A percentile compares a stretch with the other conserved stretches of the same genome.
phyloP scores from a whole-genome alignment of 2,888 invertebrate species.

The Ophonus ardosiacus region DNA sequence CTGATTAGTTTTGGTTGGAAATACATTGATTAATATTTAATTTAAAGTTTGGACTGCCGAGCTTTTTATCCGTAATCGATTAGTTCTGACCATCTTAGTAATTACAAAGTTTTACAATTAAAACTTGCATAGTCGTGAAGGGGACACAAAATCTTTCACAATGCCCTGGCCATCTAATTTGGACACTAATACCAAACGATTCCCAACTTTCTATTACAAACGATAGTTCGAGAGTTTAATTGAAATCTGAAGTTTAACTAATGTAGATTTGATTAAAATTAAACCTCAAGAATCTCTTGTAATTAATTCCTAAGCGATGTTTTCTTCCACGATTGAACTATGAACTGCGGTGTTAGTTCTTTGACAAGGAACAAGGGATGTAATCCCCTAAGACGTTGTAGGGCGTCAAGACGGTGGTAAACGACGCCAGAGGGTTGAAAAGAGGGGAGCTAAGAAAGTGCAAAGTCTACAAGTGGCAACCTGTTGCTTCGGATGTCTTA shows the following conservation, averaged over 20 bases:
- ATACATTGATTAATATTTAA: slow-evolving; percentile 24
- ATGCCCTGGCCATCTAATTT: slow-evolving; percentile 54
- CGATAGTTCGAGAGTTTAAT: slow-evolving; percentile 59
- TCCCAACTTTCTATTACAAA: slow-evolving; percentile 55
- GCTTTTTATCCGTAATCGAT: slow-evolving; percentile 24
- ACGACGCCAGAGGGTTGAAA: slow-evolving; percentile 65
- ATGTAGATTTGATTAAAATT: slow-evolving; percentile 52
- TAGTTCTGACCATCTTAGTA: slow-evolving; percentile 43
- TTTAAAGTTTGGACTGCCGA: slow-evolving; percentile 21
- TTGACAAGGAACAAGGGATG: not conserved
- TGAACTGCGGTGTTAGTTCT: not conserved
- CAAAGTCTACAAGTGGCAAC: slow-evolving; percentile 67
- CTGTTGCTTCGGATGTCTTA: slow-evolving; percentile 68
- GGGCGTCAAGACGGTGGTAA: slow-evolving; percentile 56
- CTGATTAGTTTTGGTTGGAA: not conserved
- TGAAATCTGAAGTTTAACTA: slow-evolving; percentile 59
- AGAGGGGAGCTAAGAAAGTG: slow-evolving; percentile 44
- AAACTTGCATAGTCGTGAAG: slow-evolving; percentile 53
- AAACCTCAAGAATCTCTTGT: slow-evolving; percentile 52
- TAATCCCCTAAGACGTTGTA: slow-evolving; percentile 57
- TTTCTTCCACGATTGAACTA: not conserved
- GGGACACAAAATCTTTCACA: slow-evolving; percentile 46
- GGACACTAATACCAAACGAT: slow-evolving; percentile 53
- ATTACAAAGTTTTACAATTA: slow-evolving; percentile 61
- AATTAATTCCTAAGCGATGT: slow-evolving; percentile 43